phyloP scores from a whole-genome alignment of 2,888 invertebrate genomes.

The Hirtodrosophila trivittata region DNA sequence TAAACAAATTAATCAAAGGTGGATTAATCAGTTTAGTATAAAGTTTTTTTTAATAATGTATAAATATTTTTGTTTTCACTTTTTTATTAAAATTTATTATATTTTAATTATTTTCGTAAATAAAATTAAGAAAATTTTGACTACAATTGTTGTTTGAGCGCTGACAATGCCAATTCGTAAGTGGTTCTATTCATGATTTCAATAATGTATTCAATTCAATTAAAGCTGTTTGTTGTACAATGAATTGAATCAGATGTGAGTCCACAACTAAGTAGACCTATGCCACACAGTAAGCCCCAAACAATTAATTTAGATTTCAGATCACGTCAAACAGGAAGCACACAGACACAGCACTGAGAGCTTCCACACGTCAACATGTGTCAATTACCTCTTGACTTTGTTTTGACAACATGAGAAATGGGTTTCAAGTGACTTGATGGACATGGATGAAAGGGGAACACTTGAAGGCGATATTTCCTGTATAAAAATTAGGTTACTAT shows the following conservation, averaged over 20 bases:
- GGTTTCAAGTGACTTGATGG: constrained; percentile 39
- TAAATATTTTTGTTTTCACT: too few relatives aligned
- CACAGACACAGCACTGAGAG: constrained; percentile 22
- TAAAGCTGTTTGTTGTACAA: background rate
- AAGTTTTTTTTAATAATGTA: too few relatives aligned
- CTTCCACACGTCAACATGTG: constrained; percentile 61
- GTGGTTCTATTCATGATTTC: too few relatives aligned
- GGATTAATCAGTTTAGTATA: too few relatives aligned
- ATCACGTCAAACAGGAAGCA: constrained; percentile 1
- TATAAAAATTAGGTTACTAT: background rate
- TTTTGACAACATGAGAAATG: constrained; percentile 68
- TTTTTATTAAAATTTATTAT: too few relatives aligned
- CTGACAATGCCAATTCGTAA: too few relatives aligned
- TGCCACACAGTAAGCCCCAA: constrained; percentile 8
- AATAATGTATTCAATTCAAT: too few relatives aligned
- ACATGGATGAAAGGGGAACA: background rate
- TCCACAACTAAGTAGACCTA: constrained; percentile 6
- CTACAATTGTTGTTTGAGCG: too few relatives aligned
- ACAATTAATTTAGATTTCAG: constrained; percentile 34
- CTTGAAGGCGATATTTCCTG: background rate
- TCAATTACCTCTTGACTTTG: constrained; percentile 71
- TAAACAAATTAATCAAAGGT: too few relatives aligned
- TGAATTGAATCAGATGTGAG: constrained; percentile 5
- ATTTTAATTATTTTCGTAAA: too few relatives aligned
- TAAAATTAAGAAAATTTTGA: too few relatives aligned